Evolutionary conservation across 2,113 vertebrate genomes (phyloP), one percentile per base, ranked within the genome.

Genomic region (Barbus barbus): DNA sequence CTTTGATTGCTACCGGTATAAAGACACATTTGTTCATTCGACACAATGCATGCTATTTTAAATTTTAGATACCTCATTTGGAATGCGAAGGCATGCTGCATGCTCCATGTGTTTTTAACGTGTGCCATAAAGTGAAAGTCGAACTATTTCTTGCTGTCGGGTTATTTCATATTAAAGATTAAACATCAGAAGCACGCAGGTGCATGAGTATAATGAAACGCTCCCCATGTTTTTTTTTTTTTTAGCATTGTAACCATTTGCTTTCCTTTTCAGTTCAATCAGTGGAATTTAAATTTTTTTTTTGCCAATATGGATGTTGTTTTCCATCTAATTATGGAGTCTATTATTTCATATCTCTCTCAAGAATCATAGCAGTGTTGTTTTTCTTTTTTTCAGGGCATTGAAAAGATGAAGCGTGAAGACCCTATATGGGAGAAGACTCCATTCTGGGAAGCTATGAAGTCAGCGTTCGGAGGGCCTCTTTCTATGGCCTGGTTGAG

Each of bases 331-430:
- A 60, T 67, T 33, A 3, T 77, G 22, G 38, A 12, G 2, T 33
- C 2, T 20, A 77, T 51, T 7, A 48, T 26, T 33, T 41, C 8
- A 48, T 65, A 65, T 28, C n/a, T 78, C n/a, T 41, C 36, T 63
- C 71, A 13, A 2, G 1, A 41, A 20, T 85, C 53, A 85, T 71
- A 24, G 9, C 20, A 0, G 9, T 84, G 12, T 6, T 56, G 1
- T 69, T 90, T 18, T 88, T 82, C 84, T 76, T 36, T 86, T 87
- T 91, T 88, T n/a, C 93, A 99, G 98, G 96, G 95, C 44, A 99
- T 99, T 2, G 97, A 99, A 86, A 95, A 96, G 63, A 95, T 99
- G 83, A 97, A 99, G 85, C 94, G 96, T 1, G 95, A 98, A 90
- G 91, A 93, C 3, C 95, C 95, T 4, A 95, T 91, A 13, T 96